Evolutionary conservation across 1,140 invertebrate species (phyloP).

Genomic region (Drosophila kanapiae): DNA sequence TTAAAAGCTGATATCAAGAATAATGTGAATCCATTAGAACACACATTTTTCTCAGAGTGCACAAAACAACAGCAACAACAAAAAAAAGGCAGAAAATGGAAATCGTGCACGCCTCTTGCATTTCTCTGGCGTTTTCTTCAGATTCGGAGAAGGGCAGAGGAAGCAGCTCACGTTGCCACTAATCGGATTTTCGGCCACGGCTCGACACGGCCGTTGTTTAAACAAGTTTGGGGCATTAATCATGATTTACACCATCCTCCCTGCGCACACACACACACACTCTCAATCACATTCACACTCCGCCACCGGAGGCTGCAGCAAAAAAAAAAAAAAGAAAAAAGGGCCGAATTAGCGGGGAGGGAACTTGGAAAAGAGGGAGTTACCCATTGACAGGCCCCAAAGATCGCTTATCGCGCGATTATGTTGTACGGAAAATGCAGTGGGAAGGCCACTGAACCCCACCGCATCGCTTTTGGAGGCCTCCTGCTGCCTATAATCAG

Average conservation of each 20-base stretch:
- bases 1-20: no score
- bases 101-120: conserved; percentile 67
- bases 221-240: conserved; percentile 81
- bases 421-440: conserved; percentile 69
- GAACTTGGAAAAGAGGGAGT: conserved; percentile 28
- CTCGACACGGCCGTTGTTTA: conserved; percentile 77
- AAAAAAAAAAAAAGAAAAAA: conserved; percentile 23
- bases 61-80: no score
- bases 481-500: conserved; percentile 62
- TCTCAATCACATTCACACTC: conserved; percentile 39
- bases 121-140: conserved; percentile 49
- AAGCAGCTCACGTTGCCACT: conserved; percentile 65
- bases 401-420: conserved; percentile 81
- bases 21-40: not conserved
- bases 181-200: conserved; percentile 80
- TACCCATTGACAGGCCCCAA: conserved; percentile 73
- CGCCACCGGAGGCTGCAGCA: conserved; percentile 23
- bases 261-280: conserved; percentile 19
- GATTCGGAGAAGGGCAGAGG: conserved; percentile 34
- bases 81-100: conserved; percentile 69
- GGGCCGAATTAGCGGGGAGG: conserved; percentile 68
- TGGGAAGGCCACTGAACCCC: conserved; percentile 60
- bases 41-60: not conserved
- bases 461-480: conserved; percentile 22
- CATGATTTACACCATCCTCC: conserved; percentile 72